Conservation (phyloP, 2,113 vertebrate species). For the Mustela nigripes region DNA sequence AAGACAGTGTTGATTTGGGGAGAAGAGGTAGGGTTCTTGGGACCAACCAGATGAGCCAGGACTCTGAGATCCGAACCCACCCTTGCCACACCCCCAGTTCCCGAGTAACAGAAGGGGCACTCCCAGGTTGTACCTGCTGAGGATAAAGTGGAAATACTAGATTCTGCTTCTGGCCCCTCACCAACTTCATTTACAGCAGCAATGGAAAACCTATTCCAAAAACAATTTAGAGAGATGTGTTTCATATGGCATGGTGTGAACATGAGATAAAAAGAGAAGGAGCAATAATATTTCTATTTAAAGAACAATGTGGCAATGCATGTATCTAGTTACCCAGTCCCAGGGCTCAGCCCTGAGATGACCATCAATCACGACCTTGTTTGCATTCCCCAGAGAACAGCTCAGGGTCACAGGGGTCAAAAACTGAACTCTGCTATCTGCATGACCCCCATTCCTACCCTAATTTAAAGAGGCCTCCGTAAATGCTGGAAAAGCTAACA, state of each 20-base stretch:
- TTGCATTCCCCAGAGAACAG: conserved; percentile 64
- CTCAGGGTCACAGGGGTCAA: conserved; percentile 72
- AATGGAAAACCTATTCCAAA: conserved; percentile 87
- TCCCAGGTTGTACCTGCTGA: conserved; percentile 82
- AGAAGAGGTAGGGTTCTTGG: neutral
- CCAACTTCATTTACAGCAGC: conserved; percentile 88
- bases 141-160: conserved; percentile 82
- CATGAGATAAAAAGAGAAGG: conserved; percentile 67
- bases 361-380: conserved; percentile 76
- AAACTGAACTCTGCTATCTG: conserved; percentile 60
- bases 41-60: neutral
- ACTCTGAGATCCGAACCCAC: neutral
- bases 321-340: conserved; percentile 48
- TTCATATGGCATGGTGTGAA: conserved; percentile 72
- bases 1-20: neutral
- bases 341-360: neutral
- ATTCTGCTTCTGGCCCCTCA: conserved; percentile 86
- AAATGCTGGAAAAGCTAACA: conserved; percentile 63
- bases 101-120: neutral
- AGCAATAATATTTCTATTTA: conserved; percentile 69
- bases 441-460: conserved; percentile 18
- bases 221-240: conserved; percentile 67
- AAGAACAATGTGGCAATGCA: conserved; percentile 1
- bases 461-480: conserved; percentile 48
- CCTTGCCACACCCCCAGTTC: neutral